A percentile compares a stretch with the other conserved stretches of the same genome.
These are phyloP conservation scores for Pantelozetes paolii DNA, from an alignment of 2,888 invertebrate genomes.

Conservation along the genomic window DNA sequence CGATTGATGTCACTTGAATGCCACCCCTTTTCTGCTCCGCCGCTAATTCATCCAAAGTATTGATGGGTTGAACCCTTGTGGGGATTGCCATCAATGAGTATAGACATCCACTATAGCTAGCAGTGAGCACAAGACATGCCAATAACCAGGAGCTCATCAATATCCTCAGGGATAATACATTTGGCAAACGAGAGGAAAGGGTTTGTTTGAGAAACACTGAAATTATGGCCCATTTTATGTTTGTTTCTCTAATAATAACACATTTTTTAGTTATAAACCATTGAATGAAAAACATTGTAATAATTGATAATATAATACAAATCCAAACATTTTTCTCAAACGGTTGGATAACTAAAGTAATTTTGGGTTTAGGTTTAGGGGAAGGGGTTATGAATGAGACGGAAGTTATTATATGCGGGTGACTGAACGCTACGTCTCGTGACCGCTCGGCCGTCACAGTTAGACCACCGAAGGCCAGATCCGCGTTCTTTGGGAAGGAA, in stretches of 20 bases:
- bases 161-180: background rate
- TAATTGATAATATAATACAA: background rate
- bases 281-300: background rate
- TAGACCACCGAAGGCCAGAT: slow-evolving; percentile 3
- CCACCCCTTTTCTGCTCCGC: background rate
- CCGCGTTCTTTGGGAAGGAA: background rate
- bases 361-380: slow-evolving; percentile 13
- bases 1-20: slow-evolving; percentile 16
- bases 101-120: slow-evolving; percentile 35
- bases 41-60: slow-evolving; percentile 27
- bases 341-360: slow-evolving; percentile 24
- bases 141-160: background rate
- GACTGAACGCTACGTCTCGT: background rate
- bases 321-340: slow-evolving; percentile 15
- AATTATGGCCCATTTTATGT: slow-evolving; percentile 5
- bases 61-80: background rate
- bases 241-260: background rate
- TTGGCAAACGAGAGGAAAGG: background rate
- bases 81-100: slow-evolving; percentile 27
- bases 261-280: background rate
- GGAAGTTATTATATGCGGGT: slow-evolving; percentile 29
- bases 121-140: slow-evolving; percentile 30
- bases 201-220: background rate
- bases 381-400: slow-evolving; percentile 22
- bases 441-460: slow-evolving; percentile 6